These are phyloP conservation scores for Pycnonotus jocosus DNA, from an alignment of 2,113 vertebrate species.

Conservation along the genomic window DNA sequence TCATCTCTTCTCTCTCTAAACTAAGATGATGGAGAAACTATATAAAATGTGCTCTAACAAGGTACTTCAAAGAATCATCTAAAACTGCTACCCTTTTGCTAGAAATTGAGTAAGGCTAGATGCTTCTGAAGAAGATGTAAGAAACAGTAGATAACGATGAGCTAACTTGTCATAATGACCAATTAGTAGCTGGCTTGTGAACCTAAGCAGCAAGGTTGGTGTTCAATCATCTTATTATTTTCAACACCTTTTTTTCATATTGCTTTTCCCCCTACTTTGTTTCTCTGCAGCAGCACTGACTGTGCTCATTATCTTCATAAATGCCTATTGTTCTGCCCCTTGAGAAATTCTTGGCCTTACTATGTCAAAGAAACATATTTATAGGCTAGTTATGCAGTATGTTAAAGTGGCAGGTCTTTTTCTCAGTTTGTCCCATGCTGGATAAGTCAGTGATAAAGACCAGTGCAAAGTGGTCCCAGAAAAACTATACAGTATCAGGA, in stretches of 20 bases:
- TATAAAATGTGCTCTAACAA: neutral
- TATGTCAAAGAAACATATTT: neutral
- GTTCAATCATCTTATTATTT: neutral
- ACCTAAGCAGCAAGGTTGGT: neutral
- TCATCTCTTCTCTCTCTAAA: neutral
- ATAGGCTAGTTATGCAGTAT: neutral
- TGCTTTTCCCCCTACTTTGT: neutral
- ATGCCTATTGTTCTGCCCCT: neutral
- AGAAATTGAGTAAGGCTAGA: neutral
- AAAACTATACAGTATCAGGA: neutral
- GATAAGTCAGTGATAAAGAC: neutral
- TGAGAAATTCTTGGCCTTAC: neutral
- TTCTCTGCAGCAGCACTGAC: neutral
- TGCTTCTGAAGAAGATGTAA: neutral
- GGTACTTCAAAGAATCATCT: neutral
- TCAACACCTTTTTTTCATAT: neutral
- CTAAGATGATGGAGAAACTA: neutral
- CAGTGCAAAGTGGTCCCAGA: neutral
- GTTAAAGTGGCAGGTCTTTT: neutral
- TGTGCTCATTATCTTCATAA: conserved; percentile 33
- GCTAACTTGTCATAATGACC: neutral
- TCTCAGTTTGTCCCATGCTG: neutral
- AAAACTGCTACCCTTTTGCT: neutral
- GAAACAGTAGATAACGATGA: neutral
- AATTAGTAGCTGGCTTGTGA: conserved; percentile 26